Percentiles rank a stretch among this genome's conserved stretches.
These are phyloP conservation scores for Neocrepidodera transversa DNA, from an alignment of 2,888 invertebrate species.

Conservation along the genomic window DNA sequence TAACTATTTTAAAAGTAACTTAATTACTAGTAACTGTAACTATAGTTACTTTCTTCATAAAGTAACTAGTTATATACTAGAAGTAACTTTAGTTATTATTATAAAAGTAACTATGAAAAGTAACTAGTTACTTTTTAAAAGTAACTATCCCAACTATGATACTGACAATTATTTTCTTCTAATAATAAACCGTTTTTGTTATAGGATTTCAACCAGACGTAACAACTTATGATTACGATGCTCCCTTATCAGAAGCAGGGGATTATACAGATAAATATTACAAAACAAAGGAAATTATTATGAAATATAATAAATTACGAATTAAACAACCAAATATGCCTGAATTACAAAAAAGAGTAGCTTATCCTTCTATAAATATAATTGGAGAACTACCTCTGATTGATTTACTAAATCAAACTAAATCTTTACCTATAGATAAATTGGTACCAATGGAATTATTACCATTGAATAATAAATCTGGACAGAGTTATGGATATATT, in stretches of 20 bases:
- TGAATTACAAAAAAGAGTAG: constrained; percentile 47
- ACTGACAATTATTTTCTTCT: constrained; percentile 6
- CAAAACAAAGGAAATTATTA: constrained; percentile 67
- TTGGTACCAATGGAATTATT: constrained; percentile 51
- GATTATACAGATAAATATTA: constrained; percentile 87
- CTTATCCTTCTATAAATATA: constrained; percentile 52
- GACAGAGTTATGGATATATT: constrained; percentile 66
- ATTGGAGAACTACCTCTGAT: constrained; percentile 42
- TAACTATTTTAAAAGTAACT: no score
- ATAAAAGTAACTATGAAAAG: no score
- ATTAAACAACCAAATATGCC: constrained; percentile 55
- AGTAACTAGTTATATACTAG: no score
- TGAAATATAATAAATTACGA: constrained; percentile 51
- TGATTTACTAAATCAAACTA: constrained; percentile 37
- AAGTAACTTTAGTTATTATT: neutral
- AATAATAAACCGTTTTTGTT: no score
- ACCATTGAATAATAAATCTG: constrained; percentile 58
- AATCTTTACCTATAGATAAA: constrained; percentile 21
- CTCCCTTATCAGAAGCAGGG: constrained; percentile 88
- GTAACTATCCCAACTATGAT: no score
- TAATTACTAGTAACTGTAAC: no score
- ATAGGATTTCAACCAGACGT: constrained; percentile 55
- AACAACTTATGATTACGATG: constrained; percentile 71
- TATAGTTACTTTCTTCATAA: no score
- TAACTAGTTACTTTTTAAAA: no score